Percentiles rank a stretch among this genome's conserved stretches.
Evolutionary conservation across 2,888 invertebrate genomes (phyloP).

Genomic region (Flexamia atlantica): DNA sequence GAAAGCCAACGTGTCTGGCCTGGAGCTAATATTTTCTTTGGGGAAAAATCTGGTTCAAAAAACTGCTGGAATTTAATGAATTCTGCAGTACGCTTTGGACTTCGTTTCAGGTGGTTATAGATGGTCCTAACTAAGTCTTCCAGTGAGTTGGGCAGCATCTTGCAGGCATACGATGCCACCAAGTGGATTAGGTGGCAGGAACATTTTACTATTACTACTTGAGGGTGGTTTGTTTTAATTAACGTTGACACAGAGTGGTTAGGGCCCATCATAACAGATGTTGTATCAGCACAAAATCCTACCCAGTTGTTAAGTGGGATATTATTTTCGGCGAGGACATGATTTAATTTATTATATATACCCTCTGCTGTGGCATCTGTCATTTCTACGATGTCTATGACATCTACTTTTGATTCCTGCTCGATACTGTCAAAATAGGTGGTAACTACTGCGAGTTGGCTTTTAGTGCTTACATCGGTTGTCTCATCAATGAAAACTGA

Average conservation of each 20-base stretch:
- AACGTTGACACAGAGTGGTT: neutral
- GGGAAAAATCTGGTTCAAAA: neutral
- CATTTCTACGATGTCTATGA: neutral
- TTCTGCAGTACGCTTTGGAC: neutral
- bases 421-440: neutral
- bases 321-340: neutral
- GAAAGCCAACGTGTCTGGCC: neutral
- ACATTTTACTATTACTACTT: neutral
- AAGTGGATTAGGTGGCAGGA: neutral
- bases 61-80: neutral
- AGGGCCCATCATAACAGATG: neutral
- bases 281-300: neutral
- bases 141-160: neutral
- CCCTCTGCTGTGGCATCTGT: neutral
- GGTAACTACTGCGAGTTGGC: neutral
- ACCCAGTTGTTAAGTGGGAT: neutral
- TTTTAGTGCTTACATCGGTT: neutral
- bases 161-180: neutral
- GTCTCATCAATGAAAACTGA: neutral
- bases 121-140: neutral
- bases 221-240: neutral
- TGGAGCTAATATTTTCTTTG: conserved; percentile 2
- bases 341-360: neutral
- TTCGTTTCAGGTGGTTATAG: neutral
- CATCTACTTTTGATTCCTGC: neutral